Base-by-base conservation (phyloP, 2,113 vertebrate species). In the Carassius auratus region DNA sequence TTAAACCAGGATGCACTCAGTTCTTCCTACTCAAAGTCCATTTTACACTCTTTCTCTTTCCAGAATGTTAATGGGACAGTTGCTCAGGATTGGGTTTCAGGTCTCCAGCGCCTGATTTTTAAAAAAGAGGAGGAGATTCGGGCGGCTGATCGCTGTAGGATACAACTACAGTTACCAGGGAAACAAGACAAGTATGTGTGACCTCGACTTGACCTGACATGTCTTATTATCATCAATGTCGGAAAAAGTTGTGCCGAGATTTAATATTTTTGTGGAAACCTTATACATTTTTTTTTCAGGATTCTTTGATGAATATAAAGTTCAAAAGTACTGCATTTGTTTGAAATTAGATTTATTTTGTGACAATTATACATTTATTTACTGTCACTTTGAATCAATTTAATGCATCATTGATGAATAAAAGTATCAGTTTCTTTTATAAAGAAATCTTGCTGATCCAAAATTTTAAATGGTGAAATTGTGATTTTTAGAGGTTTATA, bases 81-180 rank as follows among this genome's bases (percentile, higher is more conserved):
- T 86, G 97, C 97, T 15, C 97, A 97, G 50, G 97, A 99, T 87
- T 99, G 98, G 98, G 96, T 96, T 0, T 97, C 97, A 2, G 97
- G 97, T 62, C 95, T 99, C 83, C 97, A 99, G 91, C 96, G 96
- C 82, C 95, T 99, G 66, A 96, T 99, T 78, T 89, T 97, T 92
- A 97, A 96, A 93, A 99, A 99, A 92, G 98, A 99, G 91, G 98
- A 99, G 30, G 98, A 99, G 92, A 99, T 99, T 92, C 93, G 98
- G 83, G 97, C 97, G 0, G 98, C 97, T 14, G 97, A 98, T 92
- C 97, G 98, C 74, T 99, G 98, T 81, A 93, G 97, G 83, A 96
- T 99, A 90, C 98, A 99, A 85, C 93, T 99, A 68, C 98, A 99
- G 91, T 96, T 99, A n/a, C n/a, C n/a, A n/a, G n/a, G n/a, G n/a